Evolutionary conservation across 1,140 invertebrate genomes (phyloP), one percentile per base, ranked within the genome.

Genomic region (Coptotermes formosanus): DNA sequence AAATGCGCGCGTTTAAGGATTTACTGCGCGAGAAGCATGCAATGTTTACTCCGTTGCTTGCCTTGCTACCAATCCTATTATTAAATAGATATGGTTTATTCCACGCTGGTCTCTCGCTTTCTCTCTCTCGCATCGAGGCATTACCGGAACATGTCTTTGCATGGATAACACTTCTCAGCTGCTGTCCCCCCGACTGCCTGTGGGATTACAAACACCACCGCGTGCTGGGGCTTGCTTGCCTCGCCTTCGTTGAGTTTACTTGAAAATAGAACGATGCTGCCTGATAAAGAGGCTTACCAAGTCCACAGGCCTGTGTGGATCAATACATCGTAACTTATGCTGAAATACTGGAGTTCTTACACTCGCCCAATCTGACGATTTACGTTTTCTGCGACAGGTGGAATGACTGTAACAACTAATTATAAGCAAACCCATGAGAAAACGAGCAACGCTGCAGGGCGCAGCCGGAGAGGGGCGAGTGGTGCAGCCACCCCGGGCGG

Each of bases 81-180:
- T 86, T 86, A 86, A 86, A 86, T 86, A 86, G 85, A 86, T 43
- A 84, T 45, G 83, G 83, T 84, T 84, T 84, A 75, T 75, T 75
- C 64, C 64, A 75, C 12, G 52, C 83, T 52, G 30, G 9, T 64
- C 83, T 52, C 82, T 44, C 82, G 30, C 84, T 59, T 59, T 85
- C 84, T 43, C 32, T 45, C 83, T 23, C 83, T 48, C 84, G 12
- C 59, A 48, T 45, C 59, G 44, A 82, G 85, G 85, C 82, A 86
- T 86, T 85, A 85, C 32, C 44, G 75, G 85, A 81, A 86, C 85
- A 86, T 86, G 85, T 86, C 85, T 86, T 86, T 82, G 85, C 85
- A 86, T 86, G 85, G 85, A 82, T 82, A 86, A 86, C 85, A 81
- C 85, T 86, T 86, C 85, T 86, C 85, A 86, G 85, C 84, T 30